Percentiles rank a stretch among this genome's conserved stretches.
These are phyloP conservation scores for Koerneria pararmatus DNA, from an alignment of 2,888 invertebrate genomes.

Conservation along the genomic window DNA sequence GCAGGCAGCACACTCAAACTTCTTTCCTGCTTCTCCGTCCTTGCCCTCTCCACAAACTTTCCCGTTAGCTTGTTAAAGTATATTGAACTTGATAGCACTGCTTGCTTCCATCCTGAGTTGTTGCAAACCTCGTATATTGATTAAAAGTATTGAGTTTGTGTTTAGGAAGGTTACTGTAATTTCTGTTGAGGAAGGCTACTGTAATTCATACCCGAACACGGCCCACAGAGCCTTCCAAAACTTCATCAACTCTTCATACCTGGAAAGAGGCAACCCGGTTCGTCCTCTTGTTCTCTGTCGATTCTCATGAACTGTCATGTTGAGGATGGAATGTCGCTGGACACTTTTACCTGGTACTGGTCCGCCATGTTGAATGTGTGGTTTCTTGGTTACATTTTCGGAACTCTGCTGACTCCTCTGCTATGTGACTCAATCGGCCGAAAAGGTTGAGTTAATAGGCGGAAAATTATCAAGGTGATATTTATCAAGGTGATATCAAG, in stretches of 20 bases:
- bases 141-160: too few species aligned
- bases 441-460: slow-evolving; percentile 29
- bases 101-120: too few species aligned
- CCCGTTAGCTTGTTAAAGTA: slow-evolving; percentile 19
- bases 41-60: slow-evolving; percentile 25
- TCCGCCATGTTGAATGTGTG: slow-evolving; percentile 39
- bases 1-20: slow-evolving; percentile 22
- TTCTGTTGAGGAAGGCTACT: slow-evolving; percentile 43
- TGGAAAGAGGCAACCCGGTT: slow-evolving; percentile 33
- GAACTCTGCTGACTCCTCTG: slow-evolving; percentile 36
- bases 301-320: too few species aligned
- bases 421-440: slow-evolving; percentile 32
- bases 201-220: slow-evolving; percentile 46
- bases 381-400: slow-evolving; percentile 42
- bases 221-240: slow-evolving; percentile 33
- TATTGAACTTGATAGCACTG: too few species aligned
- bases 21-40: slow-evolving; percentile 12
- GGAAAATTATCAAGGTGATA: too few species aligned
- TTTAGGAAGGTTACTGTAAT: too few species aligned
- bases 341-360: slow-evolving; percentile 39
- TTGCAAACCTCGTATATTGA: too few species aligned
- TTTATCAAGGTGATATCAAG: too few species aligned
- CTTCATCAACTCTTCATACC: slow-evolving; percentile 37
- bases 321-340: slow-evolving; percentile 30
- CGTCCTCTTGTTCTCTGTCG: too few species aligned